phyloP scores from a whole-genome alignment of 2,888 invertebrate species.

The Parnassius glacialis region DNA sequence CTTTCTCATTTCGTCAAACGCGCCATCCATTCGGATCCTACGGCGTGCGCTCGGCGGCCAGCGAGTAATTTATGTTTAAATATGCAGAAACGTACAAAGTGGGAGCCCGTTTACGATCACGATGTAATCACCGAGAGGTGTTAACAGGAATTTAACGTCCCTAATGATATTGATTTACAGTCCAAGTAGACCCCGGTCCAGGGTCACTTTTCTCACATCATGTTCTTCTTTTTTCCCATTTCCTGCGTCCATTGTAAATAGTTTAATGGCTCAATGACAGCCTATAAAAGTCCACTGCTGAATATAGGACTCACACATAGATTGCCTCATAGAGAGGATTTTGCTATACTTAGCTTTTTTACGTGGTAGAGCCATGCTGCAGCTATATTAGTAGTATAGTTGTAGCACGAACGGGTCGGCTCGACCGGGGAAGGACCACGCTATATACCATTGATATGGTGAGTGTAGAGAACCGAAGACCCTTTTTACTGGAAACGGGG shows the following conservation, averaged over 20 bases:
- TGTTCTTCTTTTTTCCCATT: constrained; percentile 2
- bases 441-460: no score
- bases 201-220: not conserved
- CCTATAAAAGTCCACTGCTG: no score
- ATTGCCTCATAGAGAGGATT: no score
- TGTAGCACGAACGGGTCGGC: no score
- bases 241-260: not conserved
- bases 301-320: no score
- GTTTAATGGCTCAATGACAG: no score
- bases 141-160: constrained; percentile 49
- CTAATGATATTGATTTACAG: constrained; percentile 59
- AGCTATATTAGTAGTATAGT: no score
- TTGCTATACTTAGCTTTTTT: no score
- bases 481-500: no score
- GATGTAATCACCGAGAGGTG: constrained; percentile 49
- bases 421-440: no score
- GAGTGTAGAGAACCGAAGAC: no score
- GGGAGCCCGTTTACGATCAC: constrained; percentile 38
- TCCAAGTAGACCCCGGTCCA: constrained; percentile 30
- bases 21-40: constrained; percentile 3
- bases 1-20: not conserved
- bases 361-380: no score
- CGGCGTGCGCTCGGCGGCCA: constrained; percentile 15
- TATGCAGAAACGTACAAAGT: constrained; percentile 50
- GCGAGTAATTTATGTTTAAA: constrained; percentile 48